A percentile compares a stretch with the other conserved stretches of the same genome.
Conservation (phyloP, 2,888 invertebrate species). For the Trypoxylon attenuatum region DNA sequence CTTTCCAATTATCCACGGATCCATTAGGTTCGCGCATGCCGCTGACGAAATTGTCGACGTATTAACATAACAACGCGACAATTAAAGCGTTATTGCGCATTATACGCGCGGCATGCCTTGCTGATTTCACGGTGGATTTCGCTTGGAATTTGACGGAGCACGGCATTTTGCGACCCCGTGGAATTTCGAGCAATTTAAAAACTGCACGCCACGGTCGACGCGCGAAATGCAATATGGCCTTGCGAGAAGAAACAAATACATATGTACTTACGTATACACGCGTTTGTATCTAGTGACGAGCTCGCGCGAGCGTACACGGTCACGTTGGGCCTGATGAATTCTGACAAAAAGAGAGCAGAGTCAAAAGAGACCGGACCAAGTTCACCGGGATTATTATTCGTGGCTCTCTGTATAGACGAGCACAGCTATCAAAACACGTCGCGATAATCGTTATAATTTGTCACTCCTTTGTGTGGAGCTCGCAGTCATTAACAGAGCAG, state of each 20-base stretch:
- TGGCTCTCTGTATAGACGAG: background rate
- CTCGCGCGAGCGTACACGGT: too few species aligned
- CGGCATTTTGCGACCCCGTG: slow-evolving; percentile 11
- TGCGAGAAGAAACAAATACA: background rate
- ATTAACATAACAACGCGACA: slow-evolving; percentile 70
- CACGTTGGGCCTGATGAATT: too few species aligned
- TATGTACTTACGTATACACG: too few species aligned
- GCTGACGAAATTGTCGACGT: slow-evolving; percentile 65
- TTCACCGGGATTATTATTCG: background rate
- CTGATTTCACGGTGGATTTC: slow-evolving; percentile 19
- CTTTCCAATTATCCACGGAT: slow-evolving; percentile 67
- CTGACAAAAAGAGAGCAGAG: background rate
- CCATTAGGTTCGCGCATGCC: slow-evolving; percentile 65
- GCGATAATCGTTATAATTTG: slow-evolving; percentile 44
- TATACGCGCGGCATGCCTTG: slow-evolving; percentile 14
- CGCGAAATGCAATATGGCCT: background rate
- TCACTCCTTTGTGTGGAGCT: slow-evolving; percentile 41
- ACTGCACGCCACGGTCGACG: slow-evolving; percentile 8
- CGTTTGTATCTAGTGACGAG: too few species aligned
- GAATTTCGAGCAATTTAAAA: slow-evolving; percentile 31
- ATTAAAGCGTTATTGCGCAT: slow-evolving; percentile 59
- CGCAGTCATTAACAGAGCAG: slow-evolving; percentile 38
- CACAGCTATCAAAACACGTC: slow-evolving; percentile 37
- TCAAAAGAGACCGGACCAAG: background rate
- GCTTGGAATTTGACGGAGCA: slow-evolving; percentile 24